Conservation (phyloP, 1,140 invertebrate genomes). For the Laupala kohalensis region DNA sequence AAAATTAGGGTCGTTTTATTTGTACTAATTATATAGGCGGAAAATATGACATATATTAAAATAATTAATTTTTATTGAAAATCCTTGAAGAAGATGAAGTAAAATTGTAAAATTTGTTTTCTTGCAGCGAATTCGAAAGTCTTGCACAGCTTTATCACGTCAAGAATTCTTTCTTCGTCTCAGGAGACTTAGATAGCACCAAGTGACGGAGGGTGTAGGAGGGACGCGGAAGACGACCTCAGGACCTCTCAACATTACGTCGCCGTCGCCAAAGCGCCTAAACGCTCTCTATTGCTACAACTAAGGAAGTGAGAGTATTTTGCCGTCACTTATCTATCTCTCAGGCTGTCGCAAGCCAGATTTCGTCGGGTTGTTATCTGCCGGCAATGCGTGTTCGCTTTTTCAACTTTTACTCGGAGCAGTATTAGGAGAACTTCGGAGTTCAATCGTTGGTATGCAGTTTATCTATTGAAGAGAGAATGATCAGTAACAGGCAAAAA, state of each 20-base stretch:
- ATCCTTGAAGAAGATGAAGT: too few relatives aligned
- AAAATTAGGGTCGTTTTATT: too few relatives aligned
- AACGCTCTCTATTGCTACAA: neutral
- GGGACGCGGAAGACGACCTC: neutral
- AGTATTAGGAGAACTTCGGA: neutral
- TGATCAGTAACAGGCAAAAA: neutral
- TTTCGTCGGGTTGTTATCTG: neutral
- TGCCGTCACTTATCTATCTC: neutral
- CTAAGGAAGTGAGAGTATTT: neutral
- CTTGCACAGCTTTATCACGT: too few relatives aligned
- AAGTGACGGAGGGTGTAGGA: too few relatives aligned
- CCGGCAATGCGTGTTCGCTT: neutral
- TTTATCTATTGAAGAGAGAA: neutral
- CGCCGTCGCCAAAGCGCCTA: neutral
- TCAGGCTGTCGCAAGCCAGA: neutral
- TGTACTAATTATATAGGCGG: too few relatives aligned
- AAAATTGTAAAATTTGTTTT: too few relatives aligned
- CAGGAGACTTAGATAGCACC: too few relatives aligned
- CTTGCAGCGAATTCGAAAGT: too few relatives aligned
- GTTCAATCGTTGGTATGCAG: neutral
- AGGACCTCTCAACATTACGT: neutral
- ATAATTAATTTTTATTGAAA: too few relatives aligned
- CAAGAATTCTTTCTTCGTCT: too few relatives aligned
- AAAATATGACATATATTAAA: too few relatives aligned
- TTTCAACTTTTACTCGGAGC: neutral